These are phyloP conservation scores for Agriotes lineatus DNA, from an alignment of 2,888 invertebrate species.

Conservation along the genomic window DNA sequence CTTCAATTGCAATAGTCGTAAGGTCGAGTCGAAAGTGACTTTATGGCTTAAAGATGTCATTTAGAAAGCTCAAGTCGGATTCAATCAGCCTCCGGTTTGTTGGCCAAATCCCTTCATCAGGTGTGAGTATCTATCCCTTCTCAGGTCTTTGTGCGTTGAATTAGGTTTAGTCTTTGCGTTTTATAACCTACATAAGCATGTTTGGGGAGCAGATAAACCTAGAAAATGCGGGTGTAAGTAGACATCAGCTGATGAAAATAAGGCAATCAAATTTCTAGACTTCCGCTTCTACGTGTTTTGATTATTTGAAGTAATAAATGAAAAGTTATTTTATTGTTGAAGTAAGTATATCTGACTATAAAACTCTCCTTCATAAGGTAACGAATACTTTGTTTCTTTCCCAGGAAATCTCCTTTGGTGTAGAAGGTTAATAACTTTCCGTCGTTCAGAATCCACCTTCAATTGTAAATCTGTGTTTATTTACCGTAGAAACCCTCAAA, in stretches of 20 bases:
- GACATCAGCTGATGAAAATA: not conserved
- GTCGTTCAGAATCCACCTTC: too few relatives aligned
- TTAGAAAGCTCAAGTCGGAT: constrained; percentile 25
- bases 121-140: constrained; percentile 28
- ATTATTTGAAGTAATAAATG: not conserved
- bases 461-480: too few relatives aligned
- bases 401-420: too few relatives aligned
- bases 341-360: too few relatives aligned
- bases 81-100: constrained; percentile 29
- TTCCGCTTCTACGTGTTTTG: too few relatives aligned
- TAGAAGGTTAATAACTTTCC: too few relatives aligned
- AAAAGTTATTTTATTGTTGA: too few relatives aligned
- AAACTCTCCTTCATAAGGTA: too few relatives aligned
- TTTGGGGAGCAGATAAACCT: constrained; percentile 11
- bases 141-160: constrained; percentile 27
- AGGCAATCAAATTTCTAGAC: too few relatives aligned
- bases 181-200: constrained; percentile 24
- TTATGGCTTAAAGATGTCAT: constrained; percentile 28
- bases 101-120: constrained; percentile 28
- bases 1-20: constrained; percentile 22
- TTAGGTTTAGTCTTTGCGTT: constrained; percentile 15
- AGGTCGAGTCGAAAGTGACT: constrained; percentile 20
- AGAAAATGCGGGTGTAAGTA: not conserved
- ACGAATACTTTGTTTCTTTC: too few relatives aligned
- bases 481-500: too few relatives aligned